Evolutionary conservation across 1,140 invertebrate species (phyloP).

Genomic region (Ruditapes philippinarum): DNA sequence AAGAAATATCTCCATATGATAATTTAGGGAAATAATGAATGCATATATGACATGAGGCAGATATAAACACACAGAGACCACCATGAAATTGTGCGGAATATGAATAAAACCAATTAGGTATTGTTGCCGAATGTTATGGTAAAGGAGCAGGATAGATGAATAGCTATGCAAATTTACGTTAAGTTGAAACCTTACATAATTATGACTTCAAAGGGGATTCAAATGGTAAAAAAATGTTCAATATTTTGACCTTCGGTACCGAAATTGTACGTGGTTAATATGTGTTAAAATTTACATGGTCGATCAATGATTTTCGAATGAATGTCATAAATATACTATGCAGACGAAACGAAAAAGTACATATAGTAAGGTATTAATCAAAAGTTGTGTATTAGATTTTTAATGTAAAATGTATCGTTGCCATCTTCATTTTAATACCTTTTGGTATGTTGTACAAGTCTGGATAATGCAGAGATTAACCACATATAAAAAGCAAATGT

Average conservation of each 20-base stretch:
- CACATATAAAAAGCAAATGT: background rate
- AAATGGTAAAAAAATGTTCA: constrained; percentile 1
- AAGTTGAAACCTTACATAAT: constrained; percentile 36
- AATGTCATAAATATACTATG: background rate
- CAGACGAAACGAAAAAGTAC: too few relatives aligned
- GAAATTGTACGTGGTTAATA: background rate
- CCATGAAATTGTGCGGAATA: background rate
- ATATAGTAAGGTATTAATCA: background rate
- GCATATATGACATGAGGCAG: background rate
- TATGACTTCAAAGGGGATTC: constrained; percentile 17
- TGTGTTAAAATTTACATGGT: background rate
- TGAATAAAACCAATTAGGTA: constrained; percentile 57
- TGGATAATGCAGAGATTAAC: background rate
- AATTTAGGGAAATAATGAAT: constrained; percentile 13
- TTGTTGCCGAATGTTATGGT: constrained; percentile 37
- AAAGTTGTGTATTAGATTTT: background rate
- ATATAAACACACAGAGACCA: constrained; percentile 29
- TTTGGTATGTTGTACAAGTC: background rate
- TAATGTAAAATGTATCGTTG: background rate
- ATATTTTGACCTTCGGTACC: background rate
- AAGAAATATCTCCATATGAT: background rate
- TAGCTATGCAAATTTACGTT: constrained; percentile 12
- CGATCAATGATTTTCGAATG: background rate
- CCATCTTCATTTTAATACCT: background rate
- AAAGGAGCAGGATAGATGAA: background rate